These are phyloP conservation scores for Opisthocomus hoazin DNA, from an alignment of 2,113 vertebrate genomes.

Conservation along the genomic window DNA sequence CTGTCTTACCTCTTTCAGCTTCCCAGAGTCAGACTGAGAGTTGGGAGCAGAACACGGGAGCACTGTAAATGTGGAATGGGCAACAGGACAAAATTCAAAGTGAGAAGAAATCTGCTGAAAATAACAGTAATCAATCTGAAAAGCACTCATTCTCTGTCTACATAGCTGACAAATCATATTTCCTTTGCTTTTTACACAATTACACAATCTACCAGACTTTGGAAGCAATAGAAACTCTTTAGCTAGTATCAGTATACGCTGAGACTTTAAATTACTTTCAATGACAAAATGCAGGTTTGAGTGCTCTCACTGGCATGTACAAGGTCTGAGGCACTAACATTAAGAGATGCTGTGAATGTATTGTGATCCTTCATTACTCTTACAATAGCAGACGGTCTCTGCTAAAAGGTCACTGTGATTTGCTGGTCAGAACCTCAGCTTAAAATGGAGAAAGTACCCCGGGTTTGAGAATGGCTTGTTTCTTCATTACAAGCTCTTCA, in stretches of 20 bases:
- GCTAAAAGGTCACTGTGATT: background rate
- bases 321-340: background rate
- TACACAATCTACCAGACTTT: background rate
- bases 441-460: background rate
- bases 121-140: background rate
- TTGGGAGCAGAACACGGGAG: background rate
- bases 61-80: fast-evolving
- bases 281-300: background rate
- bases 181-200: background rate
- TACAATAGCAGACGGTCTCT: background rate
- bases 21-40: background rate
- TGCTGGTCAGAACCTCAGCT: background rate
- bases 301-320: background rate
- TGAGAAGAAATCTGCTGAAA: background rate
- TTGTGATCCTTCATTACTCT: background rate
- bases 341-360: background rate
- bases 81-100: background rate
- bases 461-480: background rate
- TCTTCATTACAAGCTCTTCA: slow-evolving; percentile 21
- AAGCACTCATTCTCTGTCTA: background rate
- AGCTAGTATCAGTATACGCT: background rate
- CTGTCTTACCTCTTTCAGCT: background rate
- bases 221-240: background rate
- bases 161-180: background rate
- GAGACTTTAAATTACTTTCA: slow-evolving; percentile 33